Evolutionary conservation across 2,888 invertebrate genomes (phyloP), one percentile per base, ranked within the genome.

Genomic region (Xanthorhoe spadicearia): DNA sequence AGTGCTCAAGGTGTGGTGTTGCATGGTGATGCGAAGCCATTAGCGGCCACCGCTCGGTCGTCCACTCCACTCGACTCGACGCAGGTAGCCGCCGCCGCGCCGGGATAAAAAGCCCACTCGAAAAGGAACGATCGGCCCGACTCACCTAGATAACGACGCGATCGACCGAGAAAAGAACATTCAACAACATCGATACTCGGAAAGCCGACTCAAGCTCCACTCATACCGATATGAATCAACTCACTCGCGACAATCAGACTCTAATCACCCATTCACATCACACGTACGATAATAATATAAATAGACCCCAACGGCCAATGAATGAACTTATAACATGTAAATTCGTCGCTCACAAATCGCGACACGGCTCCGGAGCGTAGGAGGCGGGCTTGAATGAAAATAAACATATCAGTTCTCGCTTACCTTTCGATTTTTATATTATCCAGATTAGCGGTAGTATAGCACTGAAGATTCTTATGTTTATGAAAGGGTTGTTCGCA

Each of bases 271-370:
- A 87, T 88, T 90, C 89, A 88, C 84, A 86, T 85, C 85, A 83
- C 88, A 89, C 88, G 85, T 84, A 83, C 74, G 86, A 89, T 89
- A 87, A 85, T 85, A 86, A 87, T 89, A 91, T 87, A 90, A 90
- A 91, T 88, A 88, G 83, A 83, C 81, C 84, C 83, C 81, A 85
- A 83, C 84, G 82, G 84, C 80, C 87, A 83, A 89, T 91, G 90
- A 92, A 92, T 91, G 90, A 89, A 89, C 87, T 86, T 89, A 89
- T 87, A 89, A 86, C 88, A 92, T 92, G 90, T 91, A 92, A 92
- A 92, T 91, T 90, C 87, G 90, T 90, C 88, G 89, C 83, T 90
- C 88, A 86, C 87, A 88, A 92, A 92, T 92, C 91, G 92, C 90
- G 89, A 91, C 90, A 87, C 78, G 85, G 88, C 83, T 75, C 80